Conservation (phyloP, 2,888 invertebrate genomes). For the Sisyra terminalis region DNA sequence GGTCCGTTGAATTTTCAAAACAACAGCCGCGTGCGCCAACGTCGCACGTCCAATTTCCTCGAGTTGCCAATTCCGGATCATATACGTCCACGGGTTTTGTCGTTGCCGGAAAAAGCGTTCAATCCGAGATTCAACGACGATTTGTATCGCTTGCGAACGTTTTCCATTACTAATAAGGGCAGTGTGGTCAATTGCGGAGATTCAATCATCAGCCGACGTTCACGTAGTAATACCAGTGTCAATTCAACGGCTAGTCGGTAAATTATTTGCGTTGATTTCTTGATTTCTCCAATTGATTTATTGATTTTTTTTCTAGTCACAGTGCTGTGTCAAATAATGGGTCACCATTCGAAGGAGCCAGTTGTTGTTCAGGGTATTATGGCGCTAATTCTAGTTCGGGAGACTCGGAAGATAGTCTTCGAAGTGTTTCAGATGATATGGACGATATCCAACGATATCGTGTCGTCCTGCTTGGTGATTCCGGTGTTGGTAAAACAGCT, state of each 20-base stretch:
- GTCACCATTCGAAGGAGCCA: constrained; percentile 69
- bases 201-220: constrained; percentile 70
- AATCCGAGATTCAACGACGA: constrained; percentile 73
- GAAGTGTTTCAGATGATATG: constrained; percentile 35
- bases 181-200: constrained; percentile 81
- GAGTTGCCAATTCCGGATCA: constrained; percentile 79
- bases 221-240: constrained; percentile 76
- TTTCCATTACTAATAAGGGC: constrained; percentile 77
- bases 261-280: constrained; percentile 14
- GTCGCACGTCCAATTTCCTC: constrained; percentile 72
- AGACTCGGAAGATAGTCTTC: constrained; percentile 34
- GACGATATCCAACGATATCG: constrained; percentile 58
- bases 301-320: constrained; percentile 34
- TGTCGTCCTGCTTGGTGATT: constrained; percentile 69
- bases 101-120: constrained; percentile 71
- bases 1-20: constrained; percentile 67
- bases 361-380: constrained; percentile 65
- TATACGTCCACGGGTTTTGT: constrained; percentile 66
- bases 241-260: constrained; percentile 72
- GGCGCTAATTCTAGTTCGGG: constrained; percentile 62
- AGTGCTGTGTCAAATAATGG: constrained; percentile 50
- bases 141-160: constrained; percentile 66
- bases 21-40: constrained; percentile 57
- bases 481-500: constrained; percentile 82
- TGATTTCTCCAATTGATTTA: neutral